Evolutionary conservation across 1,140 invertebrate species (phyloP).

Genomic region (Phthorimaea operculella): DNA sequence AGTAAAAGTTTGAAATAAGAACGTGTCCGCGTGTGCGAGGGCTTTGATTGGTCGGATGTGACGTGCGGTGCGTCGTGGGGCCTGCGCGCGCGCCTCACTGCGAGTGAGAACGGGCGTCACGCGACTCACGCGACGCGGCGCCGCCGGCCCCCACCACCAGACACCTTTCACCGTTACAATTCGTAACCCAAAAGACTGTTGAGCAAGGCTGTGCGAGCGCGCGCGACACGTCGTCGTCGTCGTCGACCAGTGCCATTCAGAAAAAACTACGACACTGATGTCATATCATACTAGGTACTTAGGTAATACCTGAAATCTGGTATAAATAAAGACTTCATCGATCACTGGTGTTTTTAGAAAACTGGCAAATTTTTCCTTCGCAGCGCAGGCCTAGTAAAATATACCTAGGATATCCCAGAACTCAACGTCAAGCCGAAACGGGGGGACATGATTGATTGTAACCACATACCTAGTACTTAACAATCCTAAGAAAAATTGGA

Average conservation of each 20-base stretch:
- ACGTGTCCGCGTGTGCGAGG: background rate
- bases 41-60: background rate
- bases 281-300: no score
- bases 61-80: conserved; percentile 17
- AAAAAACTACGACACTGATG: conserved; percentile 30
- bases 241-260: conserved; percentile 56
- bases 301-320: no score
- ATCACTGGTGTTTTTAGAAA: no score
- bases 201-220: conserved; percentile 50
- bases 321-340: no score
- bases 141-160: conserved; percentile 38
- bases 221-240: no score
- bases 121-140: background rate
- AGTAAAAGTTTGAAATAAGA: conserved; percentile 40
- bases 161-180: conserved; percentile 63
- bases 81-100: conserved; percentile 35
- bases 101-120: background rate
- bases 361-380: no score
- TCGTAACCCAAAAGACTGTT: conserved; percentile 54
- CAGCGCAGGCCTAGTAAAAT: no score
- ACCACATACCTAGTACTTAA: no score
- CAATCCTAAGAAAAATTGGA: no score
- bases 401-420: no score
- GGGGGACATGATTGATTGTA: no score
- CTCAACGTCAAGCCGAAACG: no score